A percentile compares a stretch with the other conserved stretches of the same genome.
Evolutionary conservation across 1,140 invertebrate genomes (phyloP).

Genomic region (Himalopsyche phryganea): DNA sequence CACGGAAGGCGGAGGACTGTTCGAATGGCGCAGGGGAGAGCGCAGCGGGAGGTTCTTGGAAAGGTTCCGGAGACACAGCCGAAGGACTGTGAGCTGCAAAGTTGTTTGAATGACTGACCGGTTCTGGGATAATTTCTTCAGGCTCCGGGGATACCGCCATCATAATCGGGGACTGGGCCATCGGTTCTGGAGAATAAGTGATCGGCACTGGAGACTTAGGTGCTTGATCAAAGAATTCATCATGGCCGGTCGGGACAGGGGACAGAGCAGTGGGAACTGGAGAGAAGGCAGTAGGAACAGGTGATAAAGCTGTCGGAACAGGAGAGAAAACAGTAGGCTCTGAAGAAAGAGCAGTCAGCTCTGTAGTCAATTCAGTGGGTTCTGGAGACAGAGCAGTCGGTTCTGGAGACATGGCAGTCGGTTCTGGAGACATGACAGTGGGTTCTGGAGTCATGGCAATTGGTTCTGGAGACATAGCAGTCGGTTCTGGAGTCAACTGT

Average conservation of each 20-base stretch:
- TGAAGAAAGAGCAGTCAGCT: not conserved
- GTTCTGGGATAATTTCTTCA: constrained; percentile 1
- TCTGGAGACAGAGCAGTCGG: constrained; percentile 6
- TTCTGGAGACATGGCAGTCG: constrained; percentile 5
- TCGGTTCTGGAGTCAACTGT: not conserved
- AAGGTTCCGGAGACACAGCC: constrained; percentile 19
- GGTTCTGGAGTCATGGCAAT: constrained; percentile 5
- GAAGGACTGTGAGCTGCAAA: not conserved
- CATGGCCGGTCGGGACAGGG: too few species aligned
- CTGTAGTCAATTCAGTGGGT: not conserved
- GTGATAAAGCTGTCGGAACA: not conserved
- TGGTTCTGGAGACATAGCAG: not conserved
- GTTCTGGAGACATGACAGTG: constrained; percentile 3
- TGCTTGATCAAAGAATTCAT: too few species aligned
- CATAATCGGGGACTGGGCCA: not conserved
- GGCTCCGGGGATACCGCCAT: not conserved
- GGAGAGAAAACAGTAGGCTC: constrained; percentile 9
- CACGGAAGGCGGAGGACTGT: not conserved
- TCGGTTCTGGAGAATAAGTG: constrained; percentile 2
- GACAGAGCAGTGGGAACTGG: constrained; percentile 1
- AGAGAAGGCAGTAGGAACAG: not conserved
- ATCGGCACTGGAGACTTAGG: constrained; percentile 3
- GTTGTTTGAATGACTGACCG: constrained; percentile 1
- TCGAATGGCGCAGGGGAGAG: not conserved
- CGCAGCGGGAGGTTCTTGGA: not conserved